These are phyloP conservation scores for Silurus meridionalis DNA, from an alignment of 2,113 vertebrate genomes.

Conservation along the genomic window DNA sequence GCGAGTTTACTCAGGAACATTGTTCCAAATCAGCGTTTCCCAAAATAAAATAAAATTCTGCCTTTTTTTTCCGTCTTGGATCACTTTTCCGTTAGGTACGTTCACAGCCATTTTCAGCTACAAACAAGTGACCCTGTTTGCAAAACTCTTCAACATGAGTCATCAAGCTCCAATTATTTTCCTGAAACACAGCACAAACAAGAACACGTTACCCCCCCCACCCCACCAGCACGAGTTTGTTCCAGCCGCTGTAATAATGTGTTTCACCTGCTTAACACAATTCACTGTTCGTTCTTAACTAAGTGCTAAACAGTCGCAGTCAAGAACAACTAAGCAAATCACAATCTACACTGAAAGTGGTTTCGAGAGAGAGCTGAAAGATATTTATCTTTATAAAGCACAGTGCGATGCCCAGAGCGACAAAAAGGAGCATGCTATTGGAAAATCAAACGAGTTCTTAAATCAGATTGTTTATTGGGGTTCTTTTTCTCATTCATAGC, in stretches of 20 bases:
- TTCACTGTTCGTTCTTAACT: not conserved
- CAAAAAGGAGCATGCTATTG: not conserved
- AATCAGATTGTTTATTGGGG: not conserved
- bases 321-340: constrained; percentile 3
- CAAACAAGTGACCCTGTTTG: constrained; percentile 12
- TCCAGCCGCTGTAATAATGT: not conserved
- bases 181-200: constrained; percentile 29
- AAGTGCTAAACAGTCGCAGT: not conserved
- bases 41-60: not conserved
- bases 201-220: constrained; percentile 10
- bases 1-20: not conserved
- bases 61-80: not conserved
- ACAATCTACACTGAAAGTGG: not conserved
- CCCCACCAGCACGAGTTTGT: constrained; percentile 3
- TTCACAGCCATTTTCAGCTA: constrained; percentile 12
- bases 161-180: constrained; percentile 47
- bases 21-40: not conserved
- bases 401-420: not conserved
- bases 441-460: not conserved
- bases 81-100: not conserved
- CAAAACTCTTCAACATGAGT: constrained; percentile 45
- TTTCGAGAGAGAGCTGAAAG: not conserved
- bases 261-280: not conserved
- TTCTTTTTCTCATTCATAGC: not conserved
- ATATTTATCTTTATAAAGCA: not conserved